Evolutionary conservation across 2,797 vertebrate species (phyloP), one percentile per base, ranked within the genome.

Genomic region (Acanthopagrus latus): DNA sequence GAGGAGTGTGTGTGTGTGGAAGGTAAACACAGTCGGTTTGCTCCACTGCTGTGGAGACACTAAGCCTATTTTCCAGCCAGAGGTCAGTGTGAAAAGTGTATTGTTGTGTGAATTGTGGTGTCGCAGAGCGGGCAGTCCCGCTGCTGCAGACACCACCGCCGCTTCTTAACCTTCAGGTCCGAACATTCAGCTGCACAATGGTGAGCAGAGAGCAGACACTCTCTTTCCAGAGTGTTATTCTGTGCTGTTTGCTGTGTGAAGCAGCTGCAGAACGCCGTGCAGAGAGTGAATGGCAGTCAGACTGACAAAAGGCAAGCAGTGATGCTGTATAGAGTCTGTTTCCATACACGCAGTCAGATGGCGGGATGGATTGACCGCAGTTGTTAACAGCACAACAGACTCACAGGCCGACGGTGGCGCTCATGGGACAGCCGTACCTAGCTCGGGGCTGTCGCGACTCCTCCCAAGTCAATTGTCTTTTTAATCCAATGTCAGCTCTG

Each of bases 1-100:
- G 76, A 50, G 65, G 71, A 68, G 78, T 63, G n/a, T 68, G 54
- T 58, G 57, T 52, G 70, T 72, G 63, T 67, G 62, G 62, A 85
- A 87, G 81, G 84, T 90, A 84, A 89, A 90, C 80, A 83, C 71
- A 86, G 65, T 84, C 60, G 7, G 78, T 25, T 66, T 11, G 52
- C 87, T 80, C 59, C 46, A 74, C 83, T 48, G 82, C 86, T 23
- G 80, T 71, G 86, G 16, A 85, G 87, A 90, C 88, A 93, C 88
- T 93, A 93, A 93, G 91, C 92, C 92, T 93, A 92, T 93, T 93
- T 93, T 92, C 92, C 89, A 90, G 92, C 88, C 73, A 86, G 85
- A 78, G 87, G 91, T 90, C 87, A 90, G 80, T 21, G 70, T 93
- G 91, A 92, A 93, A 91, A 88, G 91, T 70, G 12, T 11, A 90